phyloP scores from a whole-genome alignment of 2,797 vertebrate species.

The Paguma larvata region DNA sequence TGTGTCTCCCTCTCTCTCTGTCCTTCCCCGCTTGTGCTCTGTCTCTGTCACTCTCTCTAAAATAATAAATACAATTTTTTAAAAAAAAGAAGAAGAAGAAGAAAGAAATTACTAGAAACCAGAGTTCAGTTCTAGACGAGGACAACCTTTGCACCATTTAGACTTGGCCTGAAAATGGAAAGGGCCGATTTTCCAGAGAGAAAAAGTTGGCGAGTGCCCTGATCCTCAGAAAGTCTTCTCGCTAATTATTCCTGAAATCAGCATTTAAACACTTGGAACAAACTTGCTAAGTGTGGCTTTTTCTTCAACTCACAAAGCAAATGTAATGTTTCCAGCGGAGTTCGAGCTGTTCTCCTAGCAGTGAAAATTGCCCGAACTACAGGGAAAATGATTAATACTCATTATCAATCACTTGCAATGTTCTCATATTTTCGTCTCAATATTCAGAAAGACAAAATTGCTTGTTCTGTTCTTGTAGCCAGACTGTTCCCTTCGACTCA shows the following conservation, averaged over 20 bases:
- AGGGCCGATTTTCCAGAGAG: neutral
- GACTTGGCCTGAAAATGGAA: neutral
- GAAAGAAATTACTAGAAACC: neutral
- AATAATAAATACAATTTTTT: too few species aligned
- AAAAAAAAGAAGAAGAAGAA: too few species aligned
- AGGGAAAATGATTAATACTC: slow-evolving; percentile 72
- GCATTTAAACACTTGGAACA: slow-evolving; percentile 20
- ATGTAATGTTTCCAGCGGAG: slow-evolving; percentile 58
- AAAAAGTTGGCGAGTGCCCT: neutral
- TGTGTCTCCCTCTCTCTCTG: too few species aligned
- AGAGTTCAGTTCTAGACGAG: neutral
- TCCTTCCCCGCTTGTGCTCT: too few species aligned
- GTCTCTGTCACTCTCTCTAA: too few species aligned
- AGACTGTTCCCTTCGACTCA: slow-evolving; percentile 52
- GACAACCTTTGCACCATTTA: neutral
- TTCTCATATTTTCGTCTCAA: slow-evolving; percentile 74
- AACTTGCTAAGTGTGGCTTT: slow-evolving; percentile 46
- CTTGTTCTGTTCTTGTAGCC: slow-evolving; percentile 69
- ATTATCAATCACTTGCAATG: slow-evolving; percentile 69
- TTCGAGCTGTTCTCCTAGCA: slow-evolving; percentile 63
- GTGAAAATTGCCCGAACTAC: slow-evolving; percentile 54
- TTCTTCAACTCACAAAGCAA: slow-evolving; percentile 65
- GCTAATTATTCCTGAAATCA: slow-evolving; percentile 61
- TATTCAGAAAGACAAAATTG: slow-evolving; percentile 78
- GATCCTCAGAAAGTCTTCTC: neutral